Evolutionary conservation across 2,113 vertebrate species (phyloP).

Genomic region (Microcebus jonahi): DNA sequence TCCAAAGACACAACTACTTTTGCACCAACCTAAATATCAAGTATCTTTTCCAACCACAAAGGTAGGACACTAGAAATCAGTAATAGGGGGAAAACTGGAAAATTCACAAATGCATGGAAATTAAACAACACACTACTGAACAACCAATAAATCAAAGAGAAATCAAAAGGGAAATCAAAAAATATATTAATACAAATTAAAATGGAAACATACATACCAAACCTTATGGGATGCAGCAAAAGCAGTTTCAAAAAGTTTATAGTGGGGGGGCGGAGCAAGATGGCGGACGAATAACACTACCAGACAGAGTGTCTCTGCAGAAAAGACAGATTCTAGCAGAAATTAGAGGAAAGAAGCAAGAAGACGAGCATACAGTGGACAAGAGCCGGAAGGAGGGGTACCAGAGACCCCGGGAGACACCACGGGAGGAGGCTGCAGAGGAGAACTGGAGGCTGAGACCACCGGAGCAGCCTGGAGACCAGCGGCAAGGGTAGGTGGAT

Average conservation of each 20-base stretch:
- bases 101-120: background rate
- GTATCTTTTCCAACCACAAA: background rate
- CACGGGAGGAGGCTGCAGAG: no score
- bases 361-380: no score
- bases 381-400: no score
- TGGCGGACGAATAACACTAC: no score
- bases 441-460: no score
- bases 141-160: background rate
- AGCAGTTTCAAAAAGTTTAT: background rate
- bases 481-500: no score
- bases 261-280: background rate
- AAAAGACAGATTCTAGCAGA: no score
- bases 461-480: no score
- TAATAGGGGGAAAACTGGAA: background rate
- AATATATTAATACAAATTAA: background rate
- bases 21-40: background rate
- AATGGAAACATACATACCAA: background rate
- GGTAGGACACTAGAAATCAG: background rate
- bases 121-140: background rate
- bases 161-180: background rate
- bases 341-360: no score
- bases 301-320: no score
- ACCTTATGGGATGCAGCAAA: background rate
- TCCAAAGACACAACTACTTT: no score
- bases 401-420: no score